Evolutionary conservation across 2,797 vertebrate species (phyloP).

Genomic region (Poeciliopsis paucimaculata): DNA sequence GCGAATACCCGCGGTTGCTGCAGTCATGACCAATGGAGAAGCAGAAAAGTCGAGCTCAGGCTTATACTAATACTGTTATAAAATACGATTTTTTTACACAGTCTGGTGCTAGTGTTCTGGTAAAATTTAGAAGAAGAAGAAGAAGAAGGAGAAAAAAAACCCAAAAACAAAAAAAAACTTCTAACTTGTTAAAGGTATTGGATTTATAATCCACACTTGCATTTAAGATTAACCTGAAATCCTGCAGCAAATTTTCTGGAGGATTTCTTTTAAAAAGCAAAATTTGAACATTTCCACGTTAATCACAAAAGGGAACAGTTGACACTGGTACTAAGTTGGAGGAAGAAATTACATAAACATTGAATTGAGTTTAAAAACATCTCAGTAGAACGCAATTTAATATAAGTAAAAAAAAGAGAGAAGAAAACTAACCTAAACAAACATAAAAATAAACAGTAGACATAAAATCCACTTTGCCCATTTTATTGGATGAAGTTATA

Average conservation of each 20-base stretch:
- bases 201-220: neutral
- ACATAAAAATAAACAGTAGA: neutral
- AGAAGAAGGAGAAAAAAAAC: too few species aligned
- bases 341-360: neutral
- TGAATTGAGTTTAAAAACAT: neutral
- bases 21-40: constrained; percentile 65
- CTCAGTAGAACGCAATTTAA: neutral
- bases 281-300: neutral
- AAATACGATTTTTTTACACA: neutral
- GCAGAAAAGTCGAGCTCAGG: constrained; percentile 30
- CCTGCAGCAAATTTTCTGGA: neutral
- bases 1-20: constrained; percentile 67
- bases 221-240: neutral
- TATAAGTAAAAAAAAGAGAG: neutral
- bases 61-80: too few species aligned
- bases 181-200: neutral
- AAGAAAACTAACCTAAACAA: neutral
- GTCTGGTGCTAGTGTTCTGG: neutral
- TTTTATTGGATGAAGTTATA: constrained; percentile 4
- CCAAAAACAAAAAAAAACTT: neutral
- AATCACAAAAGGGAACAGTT: neutral
- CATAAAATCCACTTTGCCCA: neutral
- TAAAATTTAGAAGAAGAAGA: neutral
- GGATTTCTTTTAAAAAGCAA: neutral
- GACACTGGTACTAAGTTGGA: neutral